These are phyloP conservation scores for Chironomus striatipennis DNA, from an alignment of 1,140 invertebrate species.

Conservation along the genomic window DNA sequence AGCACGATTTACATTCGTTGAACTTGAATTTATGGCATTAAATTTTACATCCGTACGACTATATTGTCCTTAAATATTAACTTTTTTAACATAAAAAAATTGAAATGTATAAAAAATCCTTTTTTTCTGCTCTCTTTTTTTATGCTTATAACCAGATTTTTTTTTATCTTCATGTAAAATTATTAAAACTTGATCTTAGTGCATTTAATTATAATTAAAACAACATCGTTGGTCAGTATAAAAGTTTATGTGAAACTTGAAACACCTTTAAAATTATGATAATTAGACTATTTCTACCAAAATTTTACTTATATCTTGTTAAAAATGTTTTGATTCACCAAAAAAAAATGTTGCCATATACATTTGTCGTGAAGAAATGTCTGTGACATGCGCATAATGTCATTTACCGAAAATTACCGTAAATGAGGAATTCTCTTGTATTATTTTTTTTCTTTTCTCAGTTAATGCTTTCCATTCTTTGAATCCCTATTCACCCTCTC, in stretches of 20 bases:
- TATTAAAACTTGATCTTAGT: neutral
- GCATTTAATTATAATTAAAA: neutral
- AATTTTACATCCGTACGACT: neutral
- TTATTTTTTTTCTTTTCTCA: no score
- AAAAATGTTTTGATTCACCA: slow-evolving; percentile 14
- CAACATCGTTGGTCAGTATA: neutral
- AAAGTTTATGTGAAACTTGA: neutral
- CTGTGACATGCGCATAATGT: neutral
- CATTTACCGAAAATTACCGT: neutral
- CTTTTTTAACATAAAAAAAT: neutral
- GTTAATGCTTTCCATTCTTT: neutral
- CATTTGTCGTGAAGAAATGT: neutral
- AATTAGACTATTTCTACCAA: slow-evolving; percentile 3
- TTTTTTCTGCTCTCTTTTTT: neutral
- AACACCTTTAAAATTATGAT: slow-evolving; percentile 2
- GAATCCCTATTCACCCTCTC: neutral
- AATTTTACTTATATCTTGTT: slow-evolving; percentile 8
- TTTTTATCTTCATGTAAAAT: neutral
- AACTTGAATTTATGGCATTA: neutral
- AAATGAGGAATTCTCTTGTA: neutral
- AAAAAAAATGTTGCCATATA: neutral
- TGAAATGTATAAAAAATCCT: neutral
- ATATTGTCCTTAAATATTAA: neutral
- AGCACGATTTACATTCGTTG: slow-evolving; percentile 7
- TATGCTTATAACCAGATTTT: neutral